These are phyloP conservation scores for Macrophya annulata DNA, from an alignment of 2,888 invertebrate genomes.

Conservation along the genomic window DNA sequence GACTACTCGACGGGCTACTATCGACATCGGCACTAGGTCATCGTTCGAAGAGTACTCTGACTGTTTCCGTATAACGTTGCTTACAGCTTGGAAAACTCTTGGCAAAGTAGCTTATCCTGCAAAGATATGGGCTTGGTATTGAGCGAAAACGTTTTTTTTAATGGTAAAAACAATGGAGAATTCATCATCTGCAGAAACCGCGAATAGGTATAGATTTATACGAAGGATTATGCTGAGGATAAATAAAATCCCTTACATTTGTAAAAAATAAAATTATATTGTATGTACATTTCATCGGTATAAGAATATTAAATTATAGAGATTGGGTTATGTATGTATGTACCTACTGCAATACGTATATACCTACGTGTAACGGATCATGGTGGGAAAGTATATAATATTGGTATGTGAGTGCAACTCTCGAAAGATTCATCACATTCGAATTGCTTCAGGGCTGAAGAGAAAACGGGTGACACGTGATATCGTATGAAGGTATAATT, in stretches of 20 bases:
- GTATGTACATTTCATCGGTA: background rate
- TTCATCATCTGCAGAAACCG: background rate
- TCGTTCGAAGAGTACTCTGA: conserved; percentile 44
- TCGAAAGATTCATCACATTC: conserved; percentile 16
- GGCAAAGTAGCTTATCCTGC: background rate
- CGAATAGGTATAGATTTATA: background rate
- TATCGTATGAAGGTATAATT: conserved; percentile 27
- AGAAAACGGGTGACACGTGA: conserved; percentile 51
- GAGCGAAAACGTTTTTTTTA: background rate
- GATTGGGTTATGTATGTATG: background rate
- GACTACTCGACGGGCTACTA: conserved; percentile 53
- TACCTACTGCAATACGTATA: too few species aligned
- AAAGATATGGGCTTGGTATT: background rate
- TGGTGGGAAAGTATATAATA: conserved; percentile 49
- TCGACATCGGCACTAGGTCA: conserved; percentile 57
- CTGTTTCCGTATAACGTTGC: conserved; percentile 47
- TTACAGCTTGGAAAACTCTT: background rate
- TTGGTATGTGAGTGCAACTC: conserved; percentile 19
- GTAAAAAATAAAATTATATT: background rate
- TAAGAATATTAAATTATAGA: conserved; percentile 9
- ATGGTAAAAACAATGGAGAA: background rate
- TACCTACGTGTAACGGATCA: conserved; percentile 2
- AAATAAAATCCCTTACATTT: background rate
- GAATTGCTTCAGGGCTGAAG: conserved; percentile 48
- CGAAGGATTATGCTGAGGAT: background rate